These are phyloP conservation scores for Drosophila aff. DNA, from an alignment of 1,140 invertebrate genomes.

Conservation along the genomic window DNA sequence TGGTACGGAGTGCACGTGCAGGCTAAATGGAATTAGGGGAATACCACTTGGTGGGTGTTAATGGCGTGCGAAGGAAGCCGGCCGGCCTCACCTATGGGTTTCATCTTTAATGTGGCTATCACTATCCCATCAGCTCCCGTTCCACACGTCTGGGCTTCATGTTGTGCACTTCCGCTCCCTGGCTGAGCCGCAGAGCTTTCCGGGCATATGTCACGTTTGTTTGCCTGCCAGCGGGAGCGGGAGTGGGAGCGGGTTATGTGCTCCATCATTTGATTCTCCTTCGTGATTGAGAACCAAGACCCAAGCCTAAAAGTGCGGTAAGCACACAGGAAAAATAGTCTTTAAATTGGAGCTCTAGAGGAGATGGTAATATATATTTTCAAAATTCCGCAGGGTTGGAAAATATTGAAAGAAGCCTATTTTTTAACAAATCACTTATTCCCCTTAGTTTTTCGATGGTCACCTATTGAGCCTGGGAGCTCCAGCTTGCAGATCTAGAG, in stretches of 20 bases:
- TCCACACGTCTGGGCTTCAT: conserved; percentile 26
- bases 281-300: conserved; percentile 15
- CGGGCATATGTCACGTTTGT: conserved; percentile 68
- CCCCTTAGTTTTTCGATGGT: fast-evolving
- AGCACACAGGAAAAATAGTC: not conserved
- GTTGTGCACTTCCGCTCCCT: conserved; percentile 50
- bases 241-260: not conserved
- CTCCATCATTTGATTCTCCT: conserved; percentile 28
- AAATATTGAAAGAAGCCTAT: not conserved
- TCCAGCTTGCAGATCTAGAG: not conserved
- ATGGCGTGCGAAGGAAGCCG: conserved; percentile 47
- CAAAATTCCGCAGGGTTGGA: fast-evolving
- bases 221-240: conserved; percentile 3
- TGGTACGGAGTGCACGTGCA: conserved; percentile 37
- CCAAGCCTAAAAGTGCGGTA: not conserved
- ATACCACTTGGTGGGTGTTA: conserved; percentile 48
- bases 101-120: conserved; percentile 45
- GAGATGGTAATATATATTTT: not conserved
- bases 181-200: conserved; percentile 27
- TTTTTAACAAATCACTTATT: not conserved
- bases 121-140: conserved; percentile 39
- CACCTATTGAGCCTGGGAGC: not conserved
- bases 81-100: conserved; percentile 47
- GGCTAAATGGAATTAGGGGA: conserved; percentile 8
- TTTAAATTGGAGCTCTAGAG: too few species aligned